These are phyloP conservation scores for Mormyrops attenuatus DNA, from an alignment of 2,797 vertebrate species.

Conservation along the genomic window DNA sequence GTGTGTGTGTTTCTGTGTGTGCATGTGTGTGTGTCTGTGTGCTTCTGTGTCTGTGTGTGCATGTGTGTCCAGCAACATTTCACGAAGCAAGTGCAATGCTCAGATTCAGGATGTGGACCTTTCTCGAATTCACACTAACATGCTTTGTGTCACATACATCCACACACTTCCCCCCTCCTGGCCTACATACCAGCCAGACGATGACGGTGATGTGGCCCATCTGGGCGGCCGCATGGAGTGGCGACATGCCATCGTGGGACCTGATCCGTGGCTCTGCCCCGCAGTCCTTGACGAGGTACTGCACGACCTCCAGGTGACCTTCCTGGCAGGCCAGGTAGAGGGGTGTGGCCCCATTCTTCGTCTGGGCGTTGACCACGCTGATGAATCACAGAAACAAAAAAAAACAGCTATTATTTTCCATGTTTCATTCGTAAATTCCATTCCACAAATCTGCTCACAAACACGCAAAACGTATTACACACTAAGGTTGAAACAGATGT, in stretches of 20 bases:
- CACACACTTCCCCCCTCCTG: neutral
- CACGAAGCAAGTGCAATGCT: neutral
- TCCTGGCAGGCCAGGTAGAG: constrained; percentile 98
- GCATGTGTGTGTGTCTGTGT: too few relatives aligned
- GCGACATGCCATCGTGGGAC: constrained; percentile 90
- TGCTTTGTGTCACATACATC: neutral
- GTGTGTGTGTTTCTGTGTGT: neutral
- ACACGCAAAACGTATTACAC: neutral
- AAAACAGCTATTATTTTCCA: neutral
- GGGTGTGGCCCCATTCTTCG: constrained; percentile 94
- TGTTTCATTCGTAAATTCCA: neutral
- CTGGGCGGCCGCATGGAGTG: constrained; percentile 89
- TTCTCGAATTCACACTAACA: neutral
- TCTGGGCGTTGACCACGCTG: constrained; percentile 85
- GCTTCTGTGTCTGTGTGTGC: too few relatives aligned
- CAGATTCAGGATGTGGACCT: neutral
- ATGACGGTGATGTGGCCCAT: constrained; percentile 94
- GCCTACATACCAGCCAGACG: constrained; percentile 83
- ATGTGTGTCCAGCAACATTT: neutral
- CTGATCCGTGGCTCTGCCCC: constrained; percentile 75
- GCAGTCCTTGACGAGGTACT: constrained; percentile 91
- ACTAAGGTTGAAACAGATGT: neutral
- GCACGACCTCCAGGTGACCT: constrained; percentile 90
- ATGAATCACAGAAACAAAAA: neutral
- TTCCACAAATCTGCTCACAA: neutral